Evolutionary conservation across 2,888 invertebrate species (phyloP), one percentile per base, ranked within the genome.

Genomic region (Cryptosula pallasiana): DNA sequence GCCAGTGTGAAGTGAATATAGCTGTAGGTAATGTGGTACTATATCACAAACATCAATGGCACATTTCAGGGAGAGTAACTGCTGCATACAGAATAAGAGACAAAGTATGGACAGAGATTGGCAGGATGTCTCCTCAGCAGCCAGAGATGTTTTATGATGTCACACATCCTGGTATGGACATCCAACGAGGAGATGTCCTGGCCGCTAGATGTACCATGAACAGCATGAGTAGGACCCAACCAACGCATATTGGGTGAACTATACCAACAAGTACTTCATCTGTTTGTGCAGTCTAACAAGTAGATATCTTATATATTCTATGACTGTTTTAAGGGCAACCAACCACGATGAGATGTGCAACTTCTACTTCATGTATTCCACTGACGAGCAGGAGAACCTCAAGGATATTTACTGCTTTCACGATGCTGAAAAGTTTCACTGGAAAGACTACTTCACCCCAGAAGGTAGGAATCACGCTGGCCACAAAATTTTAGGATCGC

Each of bases 141-240:
- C 83, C 84, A 34, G 78, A 84, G 82, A 84, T 83, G 83, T 84
- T 84, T 74, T 84, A 83, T 76, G 80, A 82, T 36, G 78, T 76
- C 9, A 80, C 82, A 3, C 78, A 75, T 2, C 81, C 81, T 2
- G 78, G 78, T 3, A 72, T 84, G 29, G 75, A 75, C 1, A 75
- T 84, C 1, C 70, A 75, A 32, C 72, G 75, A 55, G 83, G 83
- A 36, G 84, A 84, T 74, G 78, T 81, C 34, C 69, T 83, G 79
- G 83, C 82, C 9, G 74, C 78, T 3, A 74, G 79, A 54, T 82
- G 81, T 63, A 80, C 80, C 0, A 81, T 81, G 80, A 78, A 77
- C 69, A 80, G 79, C 58, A 73, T 75, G 75, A 73, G 77, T 32
- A 73, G 78, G 57, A 72, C 72, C 1, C 73, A 73, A 1, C 20